Evolutionary conservation across 1,140 invertebrate species (phyloP).

Genomic region (Drosophila asahinai): DNA sequence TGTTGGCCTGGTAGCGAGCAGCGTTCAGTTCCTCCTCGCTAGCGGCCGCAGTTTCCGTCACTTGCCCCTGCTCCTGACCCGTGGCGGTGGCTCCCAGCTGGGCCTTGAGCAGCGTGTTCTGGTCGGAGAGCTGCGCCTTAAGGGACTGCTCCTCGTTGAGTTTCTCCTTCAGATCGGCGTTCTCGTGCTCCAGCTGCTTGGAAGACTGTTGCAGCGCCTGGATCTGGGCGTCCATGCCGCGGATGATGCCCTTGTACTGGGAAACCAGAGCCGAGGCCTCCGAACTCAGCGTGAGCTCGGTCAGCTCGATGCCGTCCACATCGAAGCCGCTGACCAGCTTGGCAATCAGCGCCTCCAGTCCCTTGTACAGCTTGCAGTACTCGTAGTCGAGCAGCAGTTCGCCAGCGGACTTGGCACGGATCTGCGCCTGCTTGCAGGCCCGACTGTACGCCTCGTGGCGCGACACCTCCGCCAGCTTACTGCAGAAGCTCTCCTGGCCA

Average conservation of each 20-base stretch:
- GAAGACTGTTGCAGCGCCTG: constrained; percentile 87
- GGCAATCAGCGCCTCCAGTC: constrained; percentile 87
- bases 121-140: constrained; percentile 93
- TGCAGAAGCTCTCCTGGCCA: constrained; percentile 95
- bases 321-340: constrained; percentile 80
- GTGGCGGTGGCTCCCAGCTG: constrained; percentile 85
- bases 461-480: constrained; percentile 94
- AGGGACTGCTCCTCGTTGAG: constrained; percentile 89
- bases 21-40: constrained; percentile 66
- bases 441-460: constrained; percentile 96
- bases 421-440: constrained; percentile 97
- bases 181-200: constrained; percentile 86
- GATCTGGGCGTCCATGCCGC: constrained; percentile 93
- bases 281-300: constrained; percentile 86
- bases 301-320: constrained; percentile 85
- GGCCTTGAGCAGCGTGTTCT: constrained; percentile 94
- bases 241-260: constrained; percentile 95
- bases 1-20: constrained; percentile 74
- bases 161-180: constrained; percentile 87
- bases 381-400: constrained; percentile 97
- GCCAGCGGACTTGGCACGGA: constrained; percentile 89
- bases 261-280: constrained; percentile 88
- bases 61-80: constrained; percentile 24
- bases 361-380: constrained; percentile 96
- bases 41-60: not conserved